Evolutionary conservation across 2,888 invertebrate genomes (phyloP), one percentile per base, ranked within the genome.

Genomic region (Cepaea hortensis): DNA sequence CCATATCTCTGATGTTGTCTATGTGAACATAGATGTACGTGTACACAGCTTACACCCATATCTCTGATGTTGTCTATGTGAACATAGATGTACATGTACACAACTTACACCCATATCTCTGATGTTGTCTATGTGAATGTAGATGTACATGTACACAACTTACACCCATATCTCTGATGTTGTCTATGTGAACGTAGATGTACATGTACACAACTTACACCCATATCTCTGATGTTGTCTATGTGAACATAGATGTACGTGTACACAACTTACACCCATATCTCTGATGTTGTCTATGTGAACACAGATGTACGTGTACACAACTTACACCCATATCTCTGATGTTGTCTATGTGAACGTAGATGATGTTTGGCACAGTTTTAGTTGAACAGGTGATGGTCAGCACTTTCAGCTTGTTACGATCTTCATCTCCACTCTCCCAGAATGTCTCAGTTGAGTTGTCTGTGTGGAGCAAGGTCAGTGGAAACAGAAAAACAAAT

Each of bases 401-500:
- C 61, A 98, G 96, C 92, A 96, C 96, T 95, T 98, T 98, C 50
- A 97, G 96, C 94, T 98, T 98, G 94, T 98, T 98, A 87, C 95
- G 94, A 95, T 99, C 99, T 93, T 99, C 99, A 92, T 99, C 99
- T 0, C 98, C 98, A 70, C 98, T 98, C 95, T 99, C 99, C 99
- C 99, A 99, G 95, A 99, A 99, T 0, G 99, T 99, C 94, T 99
- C 99, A 0, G 98, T 98, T 7, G 98, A 98, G 92, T 97, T 97
- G 94, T 99, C 99, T 92, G 89, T 11, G 88, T 13, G 4, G 77
- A 1, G 75, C 11, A 55, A 55, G 0, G 3, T 9, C 55, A 55
- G 11, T 0, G 55, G 11, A 55, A 55, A 35, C 1, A 35, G 35
- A 35, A 0, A 55, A 55, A 55, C 2, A 9, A 55, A 55, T 55